Percentiles rank a stretch among this genome's conserved stretches.
phyloP scores from a whole-genome alignment of 1,140 invertebrate species.

The Mizuhopecten yessoensis region DNA sequence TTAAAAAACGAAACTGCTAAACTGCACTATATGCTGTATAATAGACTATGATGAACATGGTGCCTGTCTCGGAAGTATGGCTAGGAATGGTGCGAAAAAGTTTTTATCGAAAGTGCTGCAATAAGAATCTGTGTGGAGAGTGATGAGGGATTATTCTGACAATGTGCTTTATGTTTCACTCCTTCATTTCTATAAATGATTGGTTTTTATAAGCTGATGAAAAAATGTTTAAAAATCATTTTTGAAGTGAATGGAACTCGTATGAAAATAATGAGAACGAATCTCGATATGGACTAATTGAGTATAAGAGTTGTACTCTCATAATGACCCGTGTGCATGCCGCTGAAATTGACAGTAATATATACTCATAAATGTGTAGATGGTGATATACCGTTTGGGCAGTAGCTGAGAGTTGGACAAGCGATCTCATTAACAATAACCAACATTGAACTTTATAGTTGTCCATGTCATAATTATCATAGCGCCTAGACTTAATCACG shows the following conservation, averaged over 20 bases:
- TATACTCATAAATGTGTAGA: neutral
- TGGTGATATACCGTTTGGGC: neutral
- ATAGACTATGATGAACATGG: slow-evolving; percentile 70
- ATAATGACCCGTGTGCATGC: too few species aligned
- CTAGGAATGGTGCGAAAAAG: slow-evolving; percentile 7
- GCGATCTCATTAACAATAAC: neutral
- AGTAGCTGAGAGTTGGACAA: neutral
- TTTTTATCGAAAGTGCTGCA: slow-evolving; percentile 36
- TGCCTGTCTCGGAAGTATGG: slow-evolving; percentile 18
- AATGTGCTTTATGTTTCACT: neutral
- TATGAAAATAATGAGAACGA: neutral
- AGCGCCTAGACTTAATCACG: neutral
- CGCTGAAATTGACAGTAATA: too few species aligned
- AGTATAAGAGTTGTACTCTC: too few species aligned
- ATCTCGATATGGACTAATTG: neutral
- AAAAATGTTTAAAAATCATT: neutral
- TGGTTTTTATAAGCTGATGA: neutral
- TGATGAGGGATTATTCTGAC: neutral
- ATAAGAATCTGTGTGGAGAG: neutral
- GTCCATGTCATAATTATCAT: neutral
- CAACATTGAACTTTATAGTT: neutral
- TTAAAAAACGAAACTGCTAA: slow-evolving; percentile 86
- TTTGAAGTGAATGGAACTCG: neutral
- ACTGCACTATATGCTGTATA: slow-evolving; percentile 81
- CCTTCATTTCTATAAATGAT: neutral